Evolutionary conservation across 2,113 vertebrate genomes (phyloP).

Genomic region (Corythornis cristatus): DNA sequence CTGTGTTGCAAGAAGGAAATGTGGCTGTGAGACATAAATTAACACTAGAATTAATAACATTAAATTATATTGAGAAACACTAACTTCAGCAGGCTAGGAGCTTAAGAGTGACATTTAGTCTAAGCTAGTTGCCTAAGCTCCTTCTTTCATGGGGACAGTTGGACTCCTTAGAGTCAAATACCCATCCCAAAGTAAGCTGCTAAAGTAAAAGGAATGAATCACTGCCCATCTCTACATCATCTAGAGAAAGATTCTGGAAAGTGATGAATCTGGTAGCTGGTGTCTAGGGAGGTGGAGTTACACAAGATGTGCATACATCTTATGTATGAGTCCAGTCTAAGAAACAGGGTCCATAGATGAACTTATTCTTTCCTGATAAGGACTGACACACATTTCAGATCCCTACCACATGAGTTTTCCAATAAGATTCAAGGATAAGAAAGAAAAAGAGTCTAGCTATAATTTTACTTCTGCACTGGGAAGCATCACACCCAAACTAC

Average conservation of each 20-base stretch:
- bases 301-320: not conserved
- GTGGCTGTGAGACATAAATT: not conserved
- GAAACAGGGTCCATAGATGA: not conserved
- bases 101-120: not conserved
- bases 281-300: not conserved
- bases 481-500: not conserved
- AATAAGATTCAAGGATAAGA: not conserved
- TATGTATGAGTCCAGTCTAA: not conserved
- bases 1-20: not conserved
- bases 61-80: not conserved
- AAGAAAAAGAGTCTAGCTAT: not conserved
- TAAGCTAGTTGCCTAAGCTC: not conserved
- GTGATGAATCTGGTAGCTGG: not conserved
- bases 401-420: not conserved
- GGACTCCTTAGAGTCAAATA: not conserved
- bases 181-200: not conserved
- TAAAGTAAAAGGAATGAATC: not conserved
- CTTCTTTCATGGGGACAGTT: not conserved
- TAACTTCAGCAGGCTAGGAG: not conserved
- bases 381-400: not conserved
- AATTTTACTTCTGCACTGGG: not conserved
- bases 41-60: not conserved
- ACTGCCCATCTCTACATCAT: not conserved
- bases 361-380: not conserved
- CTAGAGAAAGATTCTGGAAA: not conserved